Conservation (phyloP, 2,113 vertebrate genomes). For the Lasiurus borealis region DNA sequence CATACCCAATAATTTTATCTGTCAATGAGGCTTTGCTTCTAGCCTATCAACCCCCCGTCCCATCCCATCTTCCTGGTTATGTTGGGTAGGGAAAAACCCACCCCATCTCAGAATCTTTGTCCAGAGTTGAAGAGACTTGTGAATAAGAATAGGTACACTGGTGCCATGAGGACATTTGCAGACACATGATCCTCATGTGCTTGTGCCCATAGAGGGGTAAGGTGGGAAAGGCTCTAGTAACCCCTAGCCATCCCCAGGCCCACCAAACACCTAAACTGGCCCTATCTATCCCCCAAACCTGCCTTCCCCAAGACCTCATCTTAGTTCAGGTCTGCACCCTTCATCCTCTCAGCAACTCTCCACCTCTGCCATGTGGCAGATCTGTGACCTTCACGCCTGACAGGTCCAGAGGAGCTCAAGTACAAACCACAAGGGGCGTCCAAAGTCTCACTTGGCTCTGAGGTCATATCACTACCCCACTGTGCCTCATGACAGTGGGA, state of each 20-base stretch:
- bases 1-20: constrained; percentile 26
- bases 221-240: not conserved
- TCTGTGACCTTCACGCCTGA: not conserved
- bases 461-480: not conserved
- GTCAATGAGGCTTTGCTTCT: not conserved
- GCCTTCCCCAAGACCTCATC: not conserved
- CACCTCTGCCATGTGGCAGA: not conserved
- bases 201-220: no score
- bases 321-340: not conserved
- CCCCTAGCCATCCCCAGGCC: not conserved
- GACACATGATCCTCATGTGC: not conserved
- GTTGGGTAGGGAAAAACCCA: not conserved
- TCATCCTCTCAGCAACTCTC: not conserved
- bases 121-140: not conserved
- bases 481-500: not conserved
- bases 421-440: not conserved
- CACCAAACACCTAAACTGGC: not conserved
- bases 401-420: not conserved
- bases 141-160: constrained; percentile 10
- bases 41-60: not conserved
- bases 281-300: not conserved
- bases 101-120: not conserved
- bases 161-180: not conserved
- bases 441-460: not conserved
- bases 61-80: not conserved